phyloP scores from a whole-genome alignment of 2,113 vertebrate genomes.

The Dromaius novaehollandiae region DNA sequence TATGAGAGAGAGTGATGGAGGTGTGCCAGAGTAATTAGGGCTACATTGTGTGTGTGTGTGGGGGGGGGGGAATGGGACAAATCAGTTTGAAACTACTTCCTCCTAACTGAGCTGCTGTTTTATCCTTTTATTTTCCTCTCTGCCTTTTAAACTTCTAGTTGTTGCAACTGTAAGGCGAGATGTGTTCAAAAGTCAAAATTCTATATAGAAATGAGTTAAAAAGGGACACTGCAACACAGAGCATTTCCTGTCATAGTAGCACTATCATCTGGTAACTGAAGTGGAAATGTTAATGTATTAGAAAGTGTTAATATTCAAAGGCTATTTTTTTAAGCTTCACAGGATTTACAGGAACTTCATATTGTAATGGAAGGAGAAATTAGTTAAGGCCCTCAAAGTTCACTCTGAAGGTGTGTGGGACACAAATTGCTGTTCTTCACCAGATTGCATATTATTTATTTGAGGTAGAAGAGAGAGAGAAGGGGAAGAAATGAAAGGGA shows the following conservation, averaged over 20 bases:
- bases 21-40: rapidly evolving
- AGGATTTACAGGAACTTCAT: neutral
- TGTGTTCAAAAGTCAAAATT: neutral
- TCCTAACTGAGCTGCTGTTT: neutral
- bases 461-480: neutral
- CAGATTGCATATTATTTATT: neutral
- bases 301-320: neutral
- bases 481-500: neutral
- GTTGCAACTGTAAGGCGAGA: neutral
- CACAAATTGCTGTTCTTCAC: neutral
- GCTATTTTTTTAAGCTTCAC: neutral
- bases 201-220: neutral
- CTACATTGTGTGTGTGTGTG: no score
- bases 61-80: no score
- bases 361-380: neutral
- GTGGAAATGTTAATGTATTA: neutral
- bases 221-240: neutral
- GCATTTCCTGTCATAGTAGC: no score
- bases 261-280: neutral
- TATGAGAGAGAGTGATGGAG: rapidly evolving
- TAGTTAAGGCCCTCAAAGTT: rapidly evolving
- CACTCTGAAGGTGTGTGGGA: neutral
- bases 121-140: neutral
- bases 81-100: neutral
- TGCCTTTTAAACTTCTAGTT: neutral